Evolutionary conservation across 1,140 invertebrate species (phyloP), one percentile per base, ranked within the genome.

Genomic region (Cotesia vestalis): DNA sequence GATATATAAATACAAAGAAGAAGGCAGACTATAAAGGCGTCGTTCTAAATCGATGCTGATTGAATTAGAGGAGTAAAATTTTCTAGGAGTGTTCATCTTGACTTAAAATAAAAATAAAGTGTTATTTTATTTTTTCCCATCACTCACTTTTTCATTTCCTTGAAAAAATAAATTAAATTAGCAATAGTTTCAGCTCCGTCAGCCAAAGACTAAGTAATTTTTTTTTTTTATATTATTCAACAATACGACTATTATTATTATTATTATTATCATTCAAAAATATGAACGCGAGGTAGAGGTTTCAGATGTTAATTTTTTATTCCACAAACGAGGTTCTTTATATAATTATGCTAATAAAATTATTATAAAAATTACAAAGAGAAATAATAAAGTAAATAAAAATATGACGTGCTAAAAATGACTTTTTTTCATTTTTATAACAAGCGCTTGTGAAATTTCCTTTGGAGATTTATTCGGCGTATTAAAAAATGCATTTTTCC

Each of bases 31-130:
- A 46, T 34, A 60, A 55, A 69, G 63, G 61, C 57, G 14, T 66
- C 14, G 46, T 20, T 51, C 67, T 69, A 74, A 74, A 74, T 67
- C 73, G 73, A 74, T 74, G 69, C 73, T 74, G 73, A 74, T 74
- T 74, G 59, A 60, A 74, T 74, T 69, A 74, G n/a, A 66, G 63
- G 63, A 62, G 55, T 57, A 35, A 57, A 51, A 55, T 36, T 55
- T 53, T 46, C 34, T 73, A 60, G 55, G 40, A 40, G 17, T 61
- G 27, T 60, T 38, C 60, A 46, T 51, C 17, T 51, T 27, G 27
- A 68, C 20, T 9, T 34, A 38, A 63, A 63, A n/a, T 11, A 12
- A 36, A 55, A 27, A 62, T 17, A n/a, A 12, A n/a, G 35, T 57
- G 14, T 46, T 34, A 14, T 57, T 64, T 36, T 38, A n/a, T 60